Base-by-base conservation (phyloP, 1,140 invertebrate species). In the Listronotus oregonensis region DNA sequence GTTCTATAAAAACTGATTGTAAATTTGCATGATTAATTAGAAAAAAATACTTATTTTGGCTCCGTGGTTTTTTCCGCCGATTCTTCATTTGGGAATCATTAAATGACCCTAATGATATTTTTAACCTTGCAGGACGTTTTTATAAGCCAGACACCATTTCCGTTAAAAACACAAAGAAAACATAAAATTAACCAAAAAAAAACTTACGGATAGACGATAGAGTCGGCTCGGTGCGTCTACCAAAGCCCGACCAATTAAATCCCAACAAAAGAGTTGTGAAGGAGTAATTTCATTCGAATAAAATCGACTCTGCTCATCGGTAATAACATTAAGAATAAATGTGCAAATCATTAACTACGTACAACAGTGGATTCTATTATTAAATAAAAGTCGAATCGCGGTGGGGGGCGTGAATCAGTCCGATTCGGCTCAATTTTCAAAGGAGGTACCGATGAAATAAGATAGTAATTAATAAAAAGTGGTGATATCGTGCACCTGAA, bases 281-380 rank as follows among this genome's bases (percentile, higher is more conserved):
- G 17, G 43, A 31, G 32, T 60, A 57, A 57, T 60, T 50, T 17
- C 31, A 60, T 60, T 27, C 55, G 55, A 57, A 57, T 44, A 54
- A 54, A 54, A 54, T 40, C n/a, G 51, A 57, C 39, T 27, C 21
- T 32, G 55, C 55, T 57, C 55, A n/a, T 9, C 5, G 10, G 18
- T n/a, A 21, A n/a, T 34, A 15, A 15, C 31, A 42, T 12, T 50
- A 34, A 60, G 34, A 60, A 59, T 59, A 49, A 59, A 49, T 50
- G 57, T 60, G 57, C 57, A 60, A 60, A 60, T 60, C 57, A 60
- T 60, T 60, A 60, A 57, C 55, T 57, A 39, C 55, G 21, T 57
- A 57, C 55, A 57, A 60, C 57, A 60, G 57, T 60, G 57, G 57
- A 49, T 60, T 60, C 57, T 60, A 60, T 47, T 60, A 60, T 60